Evolutionary conservation across 2,113 vertebrate genomes (phyloP).

Genomic region (Candoia aspera): DNA sequence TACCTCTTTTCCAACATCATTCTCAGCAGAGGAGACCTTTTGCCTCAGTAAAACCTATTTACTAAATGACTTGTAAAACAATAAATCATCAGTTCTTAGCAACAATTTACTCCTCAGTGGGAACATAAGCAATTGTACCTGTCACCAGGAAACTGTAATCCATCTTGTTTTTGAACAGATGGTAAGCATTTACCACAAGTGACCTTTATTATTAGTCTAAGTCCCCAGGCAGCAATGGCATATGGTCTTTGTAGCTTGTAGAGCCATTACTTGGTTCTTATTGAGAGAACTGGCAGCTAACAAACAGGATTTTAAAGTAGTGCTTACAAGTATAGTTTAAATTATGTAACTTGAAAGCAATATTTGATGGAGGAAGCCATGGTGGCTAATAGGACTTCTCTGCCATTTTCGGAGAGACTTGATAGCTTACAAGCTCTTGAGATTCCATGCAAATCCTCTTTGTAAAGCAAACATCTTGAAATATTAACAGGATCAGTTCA

Average conservation of each 20-base stretch:
- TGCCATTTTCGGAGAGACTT: rapidly evolving
- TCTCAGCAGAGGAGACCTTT: conserved; percentile 55
- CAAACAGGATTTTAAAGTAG: conserved; percentile 48
- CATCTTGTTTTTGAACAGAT: conserved; percentile 76
- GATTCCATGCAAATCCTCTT: conserved; percentile 15
- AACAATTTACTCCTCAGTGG: conserved; percentile 73
- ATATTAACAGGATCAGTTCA: not conserved
- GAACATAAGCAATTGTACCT: conserved; percentile 70
- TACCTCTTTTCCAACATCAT: conserved; percentile 42
- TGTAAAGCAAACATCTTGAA: not conserved
- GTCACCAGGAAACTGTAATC: conserved; percentile 59
- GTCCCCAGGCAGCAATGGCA: conserved; percentile 68
- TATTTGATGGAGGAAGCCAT: not conserved
- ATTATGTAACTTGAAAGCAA: not conserved
- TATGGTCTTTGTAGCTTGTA: conserved; percentile 68
- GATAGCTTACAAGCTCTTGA: not conserved
- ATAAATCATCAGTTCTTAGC: conserved; percentile 73
- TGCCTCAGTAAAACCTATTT: conserved; percentile 68
- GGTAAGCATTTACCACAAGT: conserved; percentile 76
- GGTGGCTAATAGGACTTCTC: rapidly evolving
- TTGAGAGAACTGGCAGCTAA: conserved; percentile 56
- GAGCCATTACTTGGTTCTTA: conserved; percentile 55
- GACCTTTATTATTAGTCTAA: conserved; percentile 67
- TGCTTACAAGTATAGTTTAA: conserved; percentile 30
- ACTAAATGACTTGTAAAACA: conserved; percentile 76